A percentile compares a stretch with the other conserved stretches of the same genome.
phyloP scores from a whole-genome alignment of 2,797 vertebrate species.

The Smutsia gigantea region DNA sequence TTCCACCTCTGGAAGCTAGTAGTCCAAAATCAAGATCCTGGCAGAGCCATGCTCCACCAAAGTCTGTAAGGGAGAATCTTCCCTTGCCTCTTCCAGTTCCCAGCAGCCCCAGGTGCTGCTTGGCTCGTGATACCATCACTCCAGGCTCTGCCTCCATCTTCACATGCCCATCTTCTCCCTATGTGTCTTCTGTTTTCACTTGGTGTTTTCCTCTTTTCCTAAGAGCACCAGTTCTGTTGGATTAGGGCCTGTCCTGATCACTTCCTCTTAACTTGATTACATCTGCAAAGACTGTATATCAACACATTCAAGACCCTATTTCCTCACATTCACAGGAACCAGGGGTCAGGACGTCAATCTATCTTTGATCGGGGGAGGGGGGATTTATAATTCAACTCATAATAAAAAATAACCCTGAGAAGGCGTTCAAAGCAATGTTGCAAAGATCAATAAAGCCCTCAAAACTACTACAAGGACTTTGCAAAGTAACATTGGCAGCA shows the following conservation, averaged over 20 bases:
- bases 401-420: neutral
- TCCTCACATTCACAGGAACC: neutral
- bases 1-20: neutral
- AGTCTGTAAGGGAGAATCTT: neutral
- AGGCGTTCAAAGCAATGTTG: neutral
- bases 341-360: neutral
- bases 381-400: neutral
- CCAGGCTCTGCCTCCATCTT: neutral
- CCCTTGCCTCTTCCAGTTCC: neutral
- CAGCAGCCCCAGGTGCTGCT: neutral
- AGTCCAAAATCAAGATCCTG: neutral
- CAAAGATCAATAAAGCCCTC: constrained; percentile 7
- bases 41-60: neutral
- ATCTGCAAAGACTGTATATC: neutral
- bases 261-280: neutral
- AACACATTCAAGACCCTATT: neutral
- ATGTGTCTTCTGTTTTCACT: neutral
- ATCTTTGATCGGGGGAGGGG: neutral
- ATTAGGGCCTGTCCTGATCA: neutral
- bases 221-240: neutral
- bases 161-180: neutral
- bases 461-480: neutral
- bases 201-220: neutral
- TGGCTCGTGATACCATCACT: neutral
- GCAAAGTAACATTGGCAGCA: neutral